Evolutionary conservation across 2,113 vertebrate genomes (phyloP), one percentile per base, ranked within the genome.

Genomic region (Hippocampus barbouri): DNA sequence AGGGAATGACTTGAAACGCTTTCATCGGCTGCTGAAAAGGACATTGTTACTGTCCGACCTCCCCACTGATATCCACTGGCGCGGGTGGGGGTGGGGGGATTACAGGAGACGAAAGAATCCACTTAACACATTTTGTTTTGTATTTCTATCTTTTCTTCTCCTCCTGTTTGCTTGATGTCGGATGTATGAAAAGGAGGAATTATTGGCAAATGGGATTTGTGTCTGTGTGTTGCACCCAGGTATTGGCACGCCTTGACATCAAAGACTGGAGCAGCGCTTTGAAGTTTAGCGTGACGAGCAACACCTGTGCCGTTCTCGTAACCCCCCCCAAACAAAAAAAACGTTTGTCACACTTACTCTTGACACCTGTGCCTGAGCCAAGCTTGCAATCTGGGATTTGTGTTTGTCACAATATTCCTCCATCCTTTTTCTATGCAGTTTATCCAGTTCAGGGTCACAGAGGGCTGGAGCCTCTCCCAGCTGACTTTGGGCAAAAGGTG

Each of bases 61-160:
- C 75, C 71, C 67, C 30, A 47, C 68, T 1, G 61, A 80, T 76
- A 73, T 86, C 78, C 80, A 83, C 67, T 74, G 69, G 70, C 82
- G 54, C 75, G 14, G 82, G 51, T 62, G 20, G 54, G 67, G 0
- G 30, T 34, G 30, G 71, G 12, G n/a, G 78, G 86, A 88, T 90
- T 89, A 89, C 83, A 72, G 83, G 61, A 75, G 75, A 82, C 60
- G 86, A 89, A 85, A 83, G 88, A 89, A 90, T 87, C 79, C 86
- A 91, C 88, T 88, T 88, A 90, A 77, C 86, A 83, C 66, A 56
- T 88, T 87, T 89, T 84, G 87, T 89, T 91, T 89, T 85, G 82
- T 83, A 65, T 84, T 80, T 77, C 64, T 68, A 77, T 79, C 84
- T 85, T 86, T 86, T 81, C 80, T 86, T 85, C 79, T 45, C 81